Percentiles rank a stretch among this genome's conserved stretches.
Evolutionary conservation across 2,888 invertebrate species (phyloP).

Genomic region (Osedax frankpressi): DNA sequence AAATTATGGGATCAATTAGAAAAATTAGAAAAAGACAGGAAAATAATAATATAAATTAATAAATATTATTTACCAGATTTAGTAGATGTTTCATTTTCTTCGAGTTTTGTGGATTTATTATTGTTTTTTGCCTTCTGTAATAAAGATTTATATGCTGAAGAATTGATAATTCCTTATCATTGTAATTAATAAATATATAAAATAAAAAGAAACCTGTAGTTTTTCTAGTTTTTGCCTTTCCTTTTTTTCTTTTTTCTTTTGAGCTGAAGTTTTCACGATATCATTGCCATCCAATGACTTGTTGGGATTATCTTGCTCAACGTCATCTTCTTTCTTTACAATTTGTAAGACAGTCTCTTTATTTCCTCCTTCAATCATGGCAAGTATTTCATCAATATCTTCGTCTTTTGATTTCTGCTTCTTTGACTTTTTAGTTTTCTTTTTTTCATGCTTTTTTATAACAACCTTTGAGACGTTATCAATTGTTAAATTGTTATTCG

Average conservation of each 20-base stretch:
- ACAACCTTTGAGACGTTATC: too few relatives aligned
- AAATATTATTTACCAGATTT: too few relatives aligned
- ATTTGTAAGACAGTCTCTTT: conserved; percentile 28
- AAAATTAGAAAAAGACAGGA: too few relatives aligned
- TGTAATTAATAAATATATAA: too few relatives aligned
- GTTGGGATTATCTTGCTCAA: conserved; percentile 25
- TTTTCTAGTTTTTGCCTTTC: conserved; percentile 77
- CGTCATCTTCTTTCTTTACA: conserved; percentile 26
- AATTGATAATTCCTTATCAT: too few relatives aligned
- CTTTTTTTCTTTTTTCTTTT: conserved; percentile 66
- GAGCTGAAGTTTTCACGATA: conserved; percentile 29
- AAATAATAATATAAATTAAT: too few relatives aligned
- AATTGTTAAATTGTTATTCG: too few relatives aligned
- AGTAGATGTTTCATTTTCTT: too few relatives aligned
- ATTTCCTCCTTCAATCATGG: conserved; percentile 35
- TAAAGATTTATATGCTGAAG: too few relatives aligned
- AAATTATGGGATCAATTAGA: too few relatives aligned
- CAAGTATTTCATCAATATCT: conserved; percentile 41
- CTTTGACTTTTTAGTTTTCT: conserved; percentile 21
- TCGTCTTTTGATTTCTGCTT: conserved; percentile 26
- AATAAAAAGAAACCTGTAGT: conserved; percentile 28
- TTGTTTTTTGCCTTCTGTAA: too few relatives aligned
- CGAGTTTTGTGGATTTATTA: too few relatives aligned
- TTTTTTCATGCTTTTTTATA: conserved; percentile 18
- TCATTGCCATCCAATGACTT: conserved; percentile 54